Evolutionary conservation across 2,797 vertebrate genomes (phyloP), one percentile per base, ranked within the genome.

Genomic region (Aulostomus chinensis): DNA sequence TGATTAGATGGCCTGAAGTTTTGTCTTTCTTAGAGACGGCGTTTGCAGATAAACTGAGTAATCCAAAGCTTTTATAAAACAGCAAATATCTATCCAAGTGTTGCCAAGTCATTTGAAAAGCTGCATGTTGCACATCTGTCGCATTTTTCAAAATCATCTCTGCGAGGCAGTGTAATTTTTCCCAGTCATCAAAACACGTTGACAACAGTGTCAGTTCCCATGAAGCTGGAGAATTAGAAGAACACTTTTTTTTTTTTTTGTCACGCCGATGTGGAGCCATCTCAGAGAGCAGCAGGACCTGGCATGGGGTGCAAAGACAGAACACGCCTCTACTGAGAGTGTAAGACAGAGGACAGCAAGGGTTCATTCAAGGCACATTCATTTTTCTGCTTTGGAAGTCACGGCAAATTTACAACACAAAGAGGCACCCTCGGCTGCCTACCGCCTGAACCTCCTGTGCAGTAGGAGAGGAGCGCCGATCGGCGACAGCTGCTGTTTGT

Each of bases 401-500:
- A 20, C 52, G 50, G 40, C 45, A 12, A 21, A 14, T 37, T 55
- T 39, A 39, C 35, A 39, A 67, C 13, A 66, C 37, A 66, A 60
- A 76, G 63, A 71, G 48, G 24, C 47, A 21, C 54, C 32, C 41
- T 53, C 18, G 2, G 51, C 64, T 42, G 57, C 50, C 49, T 9
- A 4, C 72, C 59, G 47, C 55, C 64, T 50, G 55, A 58, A 46
- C 34, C 45, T 28, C n/a, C 51, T n/a, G 42, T 32, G 9, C 24
- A 29, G 35, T 14, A 4, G 17, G 25, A 53, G 24, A 35, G 28
- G 34, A 22, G 46, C 1, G 33, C 49, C 64, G 40, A 29, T 38
- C 62, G 40, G 59, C 38, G 51, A 73, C 45, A 47, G 73, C 63
- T 59, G 68, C 50, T 6, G 32, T 50, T 60, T 73, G 70, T 67